Base-by-base conservation (phyloP, 1,140 invertebrate genomes). In the Temnothorax longispinosus region DNA sequence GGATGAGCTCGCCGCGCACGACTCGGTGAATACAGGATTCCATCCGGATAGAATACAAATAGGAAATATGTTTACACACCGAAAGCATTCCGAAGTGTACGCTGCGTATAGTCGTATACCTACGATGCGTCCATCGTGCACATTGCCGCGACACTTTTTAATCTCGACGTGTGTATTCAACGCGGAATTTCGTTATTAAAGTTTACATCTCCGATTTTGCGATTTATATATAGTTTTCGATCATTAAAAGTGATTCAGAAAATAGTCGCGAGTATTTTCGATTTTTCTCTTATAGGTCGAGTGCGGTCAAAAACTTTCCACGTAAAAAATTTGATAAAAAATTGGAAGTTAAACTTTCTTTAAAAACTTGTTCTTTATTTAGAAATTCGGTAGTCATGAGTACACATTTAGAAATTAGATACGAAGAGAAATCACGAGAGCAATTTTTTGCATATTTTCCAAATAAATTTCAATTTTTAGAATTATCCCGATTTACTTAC, bases 41-140 rank as follows among this genome's bases (percentile, higher is more conserved):
- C 72, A 87, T 93, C 84, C 90, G 91, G 93, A 92, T 92, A 91
- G 92, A 94, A 94, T 94, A 92, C 92, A 93, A 94, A 94, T 92
- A 92, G 87, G 87, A 92, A 94, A 94, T 93, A 93, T 92, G 90
- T 93, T 93, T 94, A 93, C 93, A 93, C 93, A 88, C 78, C 87
- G 90, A 86, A 90, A 87, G 81, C 86, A 88, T 88, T 76, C 60
- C 41, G 52, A 60, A 50, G 69, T 84, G 72, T 86, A 50, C 35
- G 35, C 81, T 18, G 72, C 35, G 38, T 27, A 27, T 27, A 27
- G 27, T 27, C 32, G 38, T 85, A 60, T 38, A 60, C 52, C 67
- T 47, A 35, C 67, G 54, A 60, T 38, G 54, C 80, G 62, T 44
- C 27, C 77, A 38, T 27, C 56, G 35, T 41, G 75, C 41, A 27